These are phyloP conservation scores for Scelioninae gen. 2 DNA, from an alignment of 2,888 invertebrate genomes.

Conservation along the genomic window DNA sequence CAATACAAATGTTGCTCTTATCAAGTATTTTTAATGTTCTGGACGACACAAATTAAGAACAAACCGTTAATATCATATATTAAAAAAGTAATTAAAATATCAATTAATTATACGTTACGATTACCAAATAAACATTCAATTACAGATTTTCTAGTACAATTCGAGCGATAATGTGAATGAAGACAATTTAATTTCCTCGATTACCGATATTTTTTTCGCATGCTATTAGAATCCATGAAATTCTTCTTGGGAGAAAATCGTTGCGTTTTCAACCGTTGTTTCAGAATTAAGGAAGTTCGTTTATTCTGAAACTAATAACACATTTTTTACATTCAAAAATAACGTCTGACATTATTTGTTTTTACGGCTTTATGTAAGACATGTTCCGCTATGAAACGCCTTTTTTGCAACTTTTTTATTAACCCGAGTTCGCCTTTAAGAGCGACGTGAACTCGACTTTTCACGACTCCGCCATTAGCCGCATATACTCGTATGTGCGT, in stretches of 20 bases:
- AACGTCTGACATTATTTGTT: constrained; percentile 46
- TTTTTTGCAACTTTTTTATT: constrained; percentile 56
- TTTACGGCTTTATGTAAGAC: constrained; percentile 51
- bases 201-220: background rate
- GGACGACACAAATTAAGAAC: too few species aligned
- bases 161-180: too few species aligned
- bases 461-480: constrained; percentile 46
- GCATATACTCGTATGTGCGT: constrained; percentile 2
- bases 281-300: constrained; percentile 22
- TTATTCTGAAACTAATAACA: constrained; percentile 37
- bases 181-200: background rate
- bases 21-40: too few species aligned
- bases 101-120: too few species aligned
- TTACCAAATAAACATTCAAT: too few species aligned
- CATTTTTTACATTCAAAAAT: constrained; percentile 45
- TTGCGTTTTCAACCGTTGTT: background rate
- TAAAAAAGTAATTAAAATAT: too few species aligned
- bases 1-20: too few species aligned
- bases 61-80: too few species aligned
- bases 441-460: constrained; percentile 48
- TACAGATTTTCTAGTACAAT: too few species aligned
- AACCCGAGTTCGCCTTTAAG: constrained; percentile 43
- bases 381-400: constrained; percentile 45
- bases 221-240: too few species aligned
- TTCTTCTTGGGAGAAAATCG: background rate